Conservation (phyloP, 2,797 vertebrate genomes). For the Phataginus tetradactyla region DNA sequence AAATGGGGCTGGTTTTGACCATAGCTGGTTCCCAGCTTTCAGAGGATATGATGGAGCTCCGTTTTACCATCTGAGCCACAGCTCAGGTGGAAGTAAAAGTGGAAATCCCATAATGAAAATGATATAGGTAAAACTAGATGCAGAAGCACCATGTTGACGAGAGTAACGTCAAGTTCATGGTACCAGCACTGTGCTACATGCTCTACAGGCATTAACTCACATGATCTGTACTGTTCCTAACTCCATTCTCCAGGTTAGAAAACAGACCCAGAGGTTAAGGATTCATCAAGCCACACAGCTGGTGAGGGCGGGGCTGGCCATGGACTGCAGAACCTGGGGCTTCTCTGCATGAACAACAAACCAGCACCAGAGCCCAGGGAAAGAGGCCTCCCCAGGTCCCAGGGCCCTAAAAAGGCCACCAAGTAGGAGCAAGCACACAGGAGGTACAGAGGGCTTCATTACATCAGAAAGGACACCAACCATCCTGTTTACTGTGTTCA, state of each 20-base stretch:
- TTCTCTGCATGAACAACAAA: too few species aligned
- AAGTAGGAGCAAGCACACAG: neutral
- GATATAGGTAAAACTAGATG: neutral
- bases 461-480: neutral
- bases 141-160: accelerated
- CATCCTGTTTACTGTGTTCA: neutral
- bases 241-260: neutral
- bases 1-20: neutral
- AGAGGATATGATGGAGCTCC: neutral
- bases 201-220: neutral
- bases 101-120: neutral
- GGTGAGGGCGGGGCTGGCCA: neutral
- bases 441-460: accelerated
- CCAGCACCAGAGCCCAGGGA: neutral
- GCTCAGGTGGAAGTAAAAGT: neutral
- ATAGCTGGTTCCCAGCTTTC: neutral
- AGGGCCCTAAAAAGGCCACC: neutral
- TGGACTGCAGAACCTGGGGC: neutral
- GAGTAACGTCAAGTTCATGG: neutral
- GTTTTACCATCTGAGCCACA: neutral
- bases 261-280: neutral
- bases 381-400: neutral
- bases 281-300: neutral
- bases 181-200: neutral
- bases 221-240: accelerated